Evolutionary conservation across 2,113 vertebrate genomes (phyloP).

Genomic region (Oncorhynchus masou): DNA sequence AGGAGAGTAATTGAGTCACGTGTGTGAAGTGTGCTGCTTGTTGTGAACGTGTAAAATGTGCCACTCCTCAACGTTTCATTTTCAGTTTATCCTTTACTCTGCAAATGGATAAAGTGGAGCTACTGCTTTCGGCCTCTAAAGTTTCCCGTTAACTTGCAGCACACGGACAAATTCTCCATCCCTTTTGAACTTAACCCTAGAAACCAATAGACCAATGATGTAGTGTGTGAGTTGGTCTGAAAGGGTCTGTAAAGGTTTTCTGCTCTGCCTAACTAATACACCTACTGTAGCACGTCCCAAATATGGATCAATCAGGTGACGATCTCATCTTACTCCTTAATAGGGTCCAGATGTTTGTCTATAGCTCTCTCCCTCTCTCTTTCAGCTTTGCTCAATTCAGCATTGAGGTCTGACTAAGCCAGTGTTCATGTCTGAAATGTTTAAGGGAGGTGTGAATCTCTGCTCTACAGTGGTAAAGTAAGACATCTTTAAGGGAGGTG

Average conservation of each 20-base stretch:
- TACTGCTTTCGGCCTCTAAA: conserved; percentile 5
- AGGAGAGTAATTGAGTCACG: no score
- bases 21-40: conserved; percentile 8
- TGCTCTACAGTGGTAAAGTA: no score
- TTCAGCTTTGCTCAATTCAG: background rate
- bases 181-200: background rate
- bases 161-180: conserved; percentile 27
- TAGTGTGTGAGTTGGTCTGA: conserved; percentile 1
- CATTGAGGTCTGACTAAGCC: background rate
- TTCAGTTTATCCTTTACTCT: conserved; percentile 9
- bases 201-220: conserved; percentile 1
- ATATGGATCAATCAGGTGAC: background rate
- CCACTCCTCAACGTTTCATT: conserved; percentile 7
- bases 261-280: conserved; percentile 17
- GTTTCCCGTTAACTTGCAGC: conserved; percentile 13
- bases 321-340: background rate
- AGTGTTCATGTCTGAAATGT: no score
- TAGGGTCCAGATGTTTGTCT: no score
- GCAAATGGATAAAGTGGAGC: conserved; percentile 30
- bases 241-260: conserved; percentile 50
- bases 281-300: background rate
- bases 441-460: background rate
- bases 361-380: background rate
- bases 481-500: no score
- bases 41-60: conserved; percentile 28